Evolutionary conservation across 1,140 invertebrate genomes (phyloP).

Genomic region (Himalopsyche phryganea): DNA sequence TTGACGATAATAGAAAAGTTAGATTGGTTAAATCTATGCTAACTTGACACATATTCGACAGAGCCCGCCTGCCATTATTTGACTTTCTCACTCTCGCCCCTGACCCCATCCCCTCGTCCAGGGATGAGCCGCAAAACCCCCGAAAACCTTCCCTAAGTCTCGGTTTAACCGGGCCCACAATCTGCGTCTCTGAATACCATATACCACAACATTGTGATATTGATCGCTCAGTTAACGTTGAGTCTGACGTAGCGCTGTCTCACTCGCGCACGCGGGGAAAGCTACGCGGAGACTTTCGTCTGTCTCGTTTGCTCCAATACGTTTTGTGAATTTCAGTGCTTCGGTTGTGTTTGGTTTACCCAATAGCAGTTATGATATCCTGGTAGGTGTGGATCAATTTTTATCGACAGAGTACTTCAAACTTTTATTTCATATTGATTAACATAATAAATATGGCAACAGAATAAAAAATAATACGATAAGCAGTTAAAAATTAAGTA

Average conservation of each 20-base stretch:
- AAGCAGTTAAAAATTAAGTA: too few species aligned
- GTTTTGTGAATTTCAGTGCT: too few species aligned
- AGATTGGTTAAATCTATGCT: too few species aligned
- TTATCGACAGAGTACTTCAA: neutral
- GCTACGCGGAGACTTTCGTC: too few species aligned
- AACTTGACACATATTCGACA: slow-evolving; percentile 21
- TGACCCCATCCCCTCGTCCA: slow-evolving; percentile 4
- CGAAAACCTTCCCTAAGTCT: slow-evolving; percentile 1
- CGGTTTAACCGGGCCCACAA: slow-evolving; percentile 1
- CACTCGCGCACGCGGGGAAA: neutral
- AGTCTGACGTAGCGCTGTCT: slow-evolving; percentile 13
- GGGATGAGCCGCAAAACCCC: neutral
- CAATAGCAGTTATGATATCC: slow-evolving; percentile 27
- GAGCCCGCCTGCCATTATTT: slow-evolving; percentile 10
- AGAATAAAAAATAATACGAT: too few species aligned
- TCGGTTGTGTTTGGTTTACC: neutral
- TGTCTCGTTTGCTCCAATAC: too few species aligned
- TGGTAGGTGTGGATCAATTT: neutral
- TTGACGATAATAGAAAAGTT: too few species aligned
- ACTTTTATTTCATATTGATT: too few species aligned
- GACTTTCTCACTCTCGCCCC: slow-evolving; percentile 4
- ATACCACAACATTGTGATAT: slow-evolving; percentile 25
- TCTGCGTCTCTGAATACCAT: slow-evolving; percentile 19
- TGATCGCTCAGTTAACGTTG: slow-evolving; percentile 22
- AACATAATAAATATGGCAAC: too few species aligned